Evolutionary conservation across 2,113 vertebrate genomes (phyloP).

Genomic region (Anas platyrhynchos): DNA sequence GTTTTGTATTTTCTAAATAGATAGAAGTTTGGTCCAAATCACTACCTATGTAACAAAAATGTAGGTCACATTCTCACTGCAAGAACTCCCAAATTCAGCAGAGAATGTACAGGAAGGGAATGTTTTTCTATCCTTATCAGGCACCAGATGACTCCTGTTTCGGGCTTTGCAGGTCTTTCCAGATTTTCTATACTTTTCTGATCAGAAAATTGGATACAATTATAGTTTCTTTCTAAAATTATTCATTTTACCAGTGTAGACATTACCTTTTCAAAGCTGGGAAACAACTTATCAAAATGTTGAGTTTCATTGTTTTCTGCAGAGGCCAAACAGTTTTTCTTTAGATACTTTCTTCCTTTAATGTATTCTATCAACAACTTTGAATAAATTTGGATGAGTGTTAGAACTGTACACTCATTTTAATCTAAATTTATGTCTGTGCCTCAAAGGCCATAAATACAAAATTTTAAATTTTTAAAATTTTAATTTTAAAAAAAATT

Average conservation of each 20-base stretch:
- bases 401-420: not conserved
- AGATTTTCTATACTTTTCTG: not conserved
- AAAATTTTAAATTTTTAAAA: not conserved
- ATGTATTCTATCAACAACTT: not conserved
- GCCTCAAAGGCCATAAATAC: not conserved
- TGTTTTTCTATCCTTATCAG: not conserved
- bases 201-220: not conserved
- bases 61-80: not conserved
- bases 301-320: not conserved
- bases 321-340: not conserved
- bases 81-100: not conserved
- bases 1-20: conserved; percentile 72
- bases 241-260: not conserved
- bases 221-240: not conserved
- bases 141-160: not conserved
- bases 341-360: not conserved
- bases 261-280: not conserved
- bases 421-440: not conserved
- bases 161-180: not conserved
- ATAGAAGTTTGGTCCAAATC: conserved; percentile 25
- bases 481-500: too few relatives aligned
- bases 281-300: not conserved
- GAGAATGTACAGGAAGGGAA: not conserved
- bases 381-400: not conserved
- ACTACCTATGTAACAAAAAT: conserved; percentile 23